Evolutionary conservation across 2,888 invertebrate genomes (phyloP).

Genomic region (Papilio protenor): DNA sequence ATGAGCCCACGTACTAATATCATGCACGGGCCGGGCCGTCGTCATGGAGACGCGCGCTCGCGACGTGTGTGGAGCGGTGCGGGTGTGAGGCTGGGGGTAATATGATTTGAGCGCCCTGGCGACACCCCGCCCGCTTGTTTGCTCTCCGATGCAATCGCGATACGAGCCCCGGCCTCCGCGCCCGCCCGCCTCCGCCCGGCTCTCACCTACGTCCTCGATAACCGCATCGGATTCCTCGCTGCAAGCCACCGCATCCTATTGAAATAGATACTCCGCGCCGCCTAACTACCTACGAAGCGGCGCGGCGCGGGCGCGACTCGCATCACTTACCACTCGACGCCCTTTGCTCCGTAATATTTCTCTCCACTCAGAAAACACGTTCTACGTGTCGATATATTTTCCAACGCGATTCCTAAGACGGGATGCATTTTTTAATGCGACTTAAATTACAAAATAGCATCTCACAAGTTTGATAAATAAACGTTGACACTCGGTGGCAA

Average conservation of each 20-base stretch:
- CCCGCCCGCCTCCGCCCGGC: constrained; percentile 69
- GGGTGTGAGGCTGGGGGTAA: constrained; percentile 81
- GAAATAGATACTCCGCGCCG: constrained; percentile 76
- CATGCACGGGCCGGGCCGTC: constrained; percentile 86
- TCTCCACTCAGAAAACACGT: constrained; percentile 58
- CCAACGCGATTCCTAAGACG: constrained; percentile 12
- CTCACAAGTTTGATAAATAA: constrained; percentile 4
- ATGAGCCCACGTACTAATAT: constrained; percentile 83
- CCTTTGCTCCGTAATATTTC: constrained; percentile 64
- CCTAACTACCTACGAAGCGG: constrained; percentile 69
- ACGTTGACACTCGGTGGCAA: neutral
- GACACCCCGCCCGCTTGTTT: constrained; percentile 82
- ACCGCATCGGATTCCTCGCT: constrained; percentile 83
- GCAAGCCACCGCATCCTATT: constrained; percentile 81
- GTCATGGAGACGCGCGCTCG: constrained; percentile 88
- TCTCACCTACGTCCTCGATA: constrained; percentile 81
- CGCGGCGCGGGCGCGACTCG: constrained; percentile 55
- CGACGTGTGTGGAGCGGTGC: constrained; percentile 84
- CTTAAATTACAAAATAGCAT: constrained; percentile 4
- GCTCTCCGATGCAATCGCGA: constrained; percentile 85
- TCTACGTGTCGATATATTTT: constrained; percentile 54
- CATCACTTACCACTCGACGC: constrained; percentile 57
- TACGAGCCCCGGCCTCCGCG: constrained; percentile 65
- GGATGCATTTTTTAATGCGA: constrained; percentile 5
- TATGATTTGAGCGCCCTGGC: constrained; percentile 80